Percentiles rank a stretch among this genome's conserved stretches.
phyloP scores from a whole-genome alignment of 2,888 invertebrate species.

The Cryptophagus acutangulus region DNA sequence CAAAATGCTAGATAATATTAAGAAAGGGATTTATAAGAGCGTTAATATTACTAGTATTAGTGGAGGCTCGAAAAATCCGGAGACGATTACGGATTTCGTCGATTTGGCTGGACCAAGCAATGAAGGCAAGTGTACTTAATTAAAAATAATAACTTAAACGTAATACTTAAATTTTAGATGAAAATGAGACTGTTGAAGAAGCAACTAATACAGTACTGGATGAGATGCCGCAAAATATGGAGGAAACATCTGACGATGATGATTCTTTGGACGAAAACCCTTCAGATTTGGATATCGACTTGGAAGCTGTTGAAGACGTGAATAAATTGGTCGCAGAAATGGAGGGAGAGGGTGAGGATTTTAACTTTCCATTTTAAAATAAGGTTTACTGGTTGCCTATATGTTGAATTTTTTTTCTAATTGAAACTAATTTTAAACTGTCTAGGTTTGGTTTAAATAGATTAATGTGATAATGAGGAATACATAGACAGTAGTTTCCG shows the following conservation, averaged over 20 bases:
- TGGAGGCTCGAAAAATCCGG: background rate
- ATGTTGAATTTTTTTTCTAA: too few relatives aligned
- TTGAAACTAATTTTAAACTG: too few relatives aligned
- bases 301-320: conserved; percentile 40
- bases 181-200: conserved; percentile 16
- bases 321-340: conserved; percentile 31
- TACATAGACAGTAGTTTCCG: too few relatives aligned
- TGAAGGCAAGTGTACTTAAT: conserved; percentile 20
- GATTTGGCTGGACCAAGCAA: too few relatives aligned
- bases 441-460: too few relatives aligned
- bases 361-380: too few relatives aligned
- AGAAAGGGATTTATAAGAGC: conserved; percentile 28
- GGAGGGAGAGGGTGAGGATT: conserved; percentile 75
- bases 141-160: too few relatives aligned
- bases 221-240: conserved; percentile 27
- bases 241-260: conserved; percentile 27
- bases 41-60: conserved; percentile 7
- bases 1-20: conserved; percentile 33
- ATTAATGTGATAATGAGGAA: too few relatives aligned
- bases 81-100: conserved; percentile 28
- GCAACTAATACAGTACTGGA: conserved; percentile 11
- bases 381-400: too few relatives aligned
- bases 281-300: conserved; percentile 35
- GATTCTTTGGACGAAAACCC: conserved; percentile 16
- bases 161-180: too few relatives aligned